phyloP scores from a whole-genome alignment of 2,797 vertebrate species.

The Megalops cyprinoides region DNA sequence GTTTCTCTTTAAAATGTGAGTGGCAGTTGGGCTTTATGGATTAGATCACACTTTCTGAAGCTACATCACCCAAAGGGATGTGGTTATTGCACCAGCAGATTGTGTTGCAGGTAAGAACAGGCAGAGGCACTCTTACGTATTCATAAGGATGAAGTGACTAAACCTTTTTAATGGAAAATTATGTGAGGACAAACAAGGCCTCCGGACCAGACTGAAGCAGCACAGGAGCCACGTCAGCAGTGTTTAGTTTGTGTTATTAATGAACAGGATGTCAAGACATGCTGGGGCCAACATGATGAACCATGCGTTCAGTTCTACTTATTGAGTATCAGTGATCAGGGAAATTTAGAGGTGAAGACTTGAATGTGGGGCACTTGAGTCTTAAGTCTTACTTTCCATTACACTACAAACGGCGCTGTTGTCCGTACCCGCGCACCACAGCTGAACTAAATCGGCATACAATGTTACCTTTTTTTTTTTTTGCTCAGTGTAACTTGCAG shows the following conservation, averaged over 20 bases:
- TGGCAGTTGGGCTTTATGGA: background rate
- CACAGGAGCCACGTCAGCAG: background rate
- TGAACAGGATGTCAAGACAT: background rate
- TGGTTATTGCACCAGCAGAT: background rate
- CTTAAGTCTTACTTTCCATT: background rate
- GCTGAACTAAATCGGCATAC: background rate
- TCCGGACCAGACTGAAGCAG: background rate
- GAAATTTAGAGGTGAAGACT: slow-evolving; percentile 61
- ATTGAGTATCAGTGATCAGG: slow-evolving; percentile 68
- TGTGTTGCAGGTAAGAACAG: background rate
- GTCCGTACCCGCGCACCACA: background rate
- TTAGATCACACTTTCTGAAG: background rate
- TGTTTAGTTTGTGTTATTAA: background rate
- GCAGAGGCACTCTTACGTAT: background rate
- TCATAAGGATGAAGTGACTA: slow-evolving; percentile 3
- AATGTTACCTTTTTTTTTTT: no score
- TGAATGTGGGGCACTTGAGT: slow-evolving; percentile 40
- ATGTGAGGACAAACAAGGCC: background rate
- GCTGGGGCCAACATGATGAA: slow-evolving; percentile 48
- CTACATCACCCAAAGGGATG: background rate
- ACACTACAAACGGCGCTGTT: background rate
- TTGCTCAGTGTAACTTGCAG: no score
- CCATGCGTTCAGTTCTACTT: slow-evolving; percentile 31
- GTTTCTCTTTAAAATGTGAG: background rate
- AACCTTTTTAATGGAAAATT: slow-evolving; percentile 38